Evolutionary conservation across 2,113 vertebrate species (phyloP).

Genomic region (Engraulis encrasicolus): DNA sequence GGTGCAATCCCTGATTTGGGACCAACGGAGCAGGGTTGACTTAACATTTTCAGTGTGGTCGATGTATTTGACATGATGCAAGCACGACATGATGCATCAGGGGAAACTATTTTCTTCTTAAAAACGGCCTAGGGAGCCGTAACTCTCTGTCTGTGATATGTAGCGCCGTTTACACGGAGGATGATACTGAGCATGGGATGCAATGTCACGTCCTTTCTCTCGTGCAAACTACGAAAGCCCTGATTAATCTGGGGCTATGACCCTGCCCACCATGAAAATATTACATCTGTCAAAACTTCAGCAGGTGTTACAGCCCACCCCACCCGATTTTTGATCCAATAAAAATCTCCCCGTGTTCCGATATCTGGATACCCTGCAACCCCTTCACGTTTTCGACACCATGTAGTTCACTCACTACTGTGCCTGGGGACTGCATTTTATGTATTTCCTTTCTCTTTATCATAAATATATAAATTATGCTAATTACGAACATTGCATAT

Average conservation of each 20-base stretch:
- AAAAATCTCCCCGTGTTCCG: conserved; percentile 65
- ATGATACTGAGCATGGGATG: neutral
- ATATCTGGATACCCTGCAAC: conserved; percentile 42
- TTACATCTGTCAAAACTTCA: conserved; percentile 74
- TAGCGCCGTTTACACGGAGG: neutral
- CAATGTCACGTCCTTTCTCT: conserved; percentile 7
- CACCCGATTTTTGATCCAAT: conserved; percentile 66
- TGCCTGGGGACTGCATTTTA: conserved; percentile 65
- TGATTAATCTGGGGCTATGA: conserved; percentile 43
- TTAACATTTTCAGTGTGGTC: neutral
- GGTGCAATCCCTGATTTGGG: neutral
- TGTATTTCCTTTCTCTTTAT: conserved; percentile 84
- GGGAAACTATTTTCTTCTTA: conserved; percentile 26
- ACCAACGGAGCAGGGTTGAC: neutral
- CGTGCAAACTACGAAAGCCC: neutral
- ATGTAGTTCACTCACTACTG: conserved; percentile 41
- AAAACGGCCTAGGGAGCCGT: conserved; percentile 45
- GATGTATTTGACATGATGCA: conserved; percentile 30
- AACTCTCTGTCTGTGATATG: neutral
- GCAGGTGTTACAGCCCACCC: conserved; percentile 65
- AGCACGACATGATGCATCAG: conserved; percentile 29
- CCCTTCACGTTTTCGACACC: conserved; percentile 47
- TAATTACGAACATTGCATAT: conserved; percentile 98
- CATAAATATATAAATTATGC: conserved; percentile 99
- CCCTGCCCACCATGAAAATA: conserved; percentile 51